phyloP scores from a whole-genome alignment of 2,888 invertebrate species.

The Autographa pulchrina region DNA sequence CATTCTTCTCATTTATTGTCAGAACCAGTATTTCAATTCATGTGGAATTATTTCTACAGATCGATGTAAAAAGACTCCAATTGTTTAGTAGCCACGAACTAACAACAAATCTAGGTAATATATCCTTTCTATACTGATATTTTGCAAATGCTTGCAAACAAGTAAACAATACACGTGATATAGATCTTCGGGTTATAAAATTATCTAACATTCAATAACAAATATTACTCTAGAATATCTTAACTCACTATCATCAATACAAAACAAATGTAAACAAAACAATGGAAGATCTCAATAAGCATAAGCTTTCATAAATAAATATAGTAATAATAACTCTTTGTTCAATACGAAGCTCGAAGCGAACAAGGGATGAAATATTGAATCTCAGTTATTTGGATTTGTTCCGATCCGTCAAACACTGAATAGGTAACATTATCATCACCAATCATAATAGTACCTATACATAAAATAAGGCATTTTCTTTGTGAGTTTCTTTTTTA shows the following conservation, averaged over 20 bases:
- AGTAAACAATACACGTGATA: too few relatives aligned
- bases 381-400: constrained; percentile 51
- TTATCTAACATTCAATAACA: too few relatives aligned
- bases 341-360: constrained; percentile 41
- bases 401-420: constrained; percentile 39
- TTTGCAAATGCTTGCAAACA: too few relatives aligned
- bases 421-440: constrained; percentile 26
- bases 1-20: too few relatives aligned
- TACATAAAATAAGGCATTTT: neutral
- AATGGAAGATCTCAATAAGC: neutral
- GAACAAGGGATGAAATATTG: constrained; percentile 38
- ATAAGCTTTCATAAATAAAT: constrained; percentile 31
- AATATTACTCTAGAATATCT: neutral
- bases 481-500: neutral
- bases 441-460: constrained; percentile 8
- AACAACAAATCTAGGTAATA: too few relatives aligned
- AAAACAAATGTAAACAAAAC: neutral
- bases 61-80: too few relatives aligned
- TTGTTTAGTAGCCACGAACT: too few relatives aligned
- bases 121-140: too few relatives aligned
- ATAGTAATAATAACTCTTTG: constrained; percentile 57
- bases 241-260: neutral
- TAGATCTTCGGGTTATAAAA: too few relatives aligned
- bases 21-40: too few relatives aligned
- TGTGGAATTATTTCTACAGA: too few relatives aligned